Evolutionary conservation across 2,797 vertebrate genomes (phyloP).

Genomic region (Pangasius larnaudii): DNA sequence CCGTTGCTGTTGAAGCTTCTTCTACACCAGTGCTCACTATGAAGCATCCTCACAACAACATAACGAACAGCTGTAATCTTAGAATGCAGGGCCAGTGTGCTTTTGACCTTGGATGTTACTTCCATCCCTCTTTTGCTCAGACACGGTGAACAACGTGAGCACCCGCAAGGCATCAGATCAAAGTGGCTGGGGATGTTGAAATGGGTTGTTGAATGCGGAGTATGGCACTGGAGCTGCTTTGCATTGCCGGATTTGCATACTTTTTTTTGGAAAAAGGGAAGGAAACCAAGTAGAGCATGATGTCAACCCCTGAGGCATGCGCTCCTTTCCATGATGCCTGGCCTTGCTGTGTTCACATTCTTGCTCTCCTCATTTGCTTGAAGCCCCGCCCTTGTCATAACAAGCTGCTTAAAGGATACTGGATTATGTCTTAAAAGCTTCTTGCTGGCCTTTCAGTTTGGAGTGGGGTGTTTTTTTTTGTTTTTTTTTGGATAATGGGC

Average conservation of each 20-base stretch:
- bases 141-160: conserved; percentile 34
- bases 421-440: conserved; percentile 35
- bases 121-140: conserved; percentile 45
- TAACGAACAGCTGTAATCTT: neutral
- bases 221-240: conserved; percentile 34
- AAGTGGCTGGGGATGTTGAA: conserved; percentile 43
- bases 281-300: conserved; percentile 65
- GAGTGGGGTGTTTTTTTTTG: neutral
- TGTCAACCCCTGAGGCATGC: conserved; percentile 56
- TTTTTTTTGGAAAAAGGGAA: conserved; percentile 12
- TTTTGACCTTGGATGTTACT: conserved; percentile 44
- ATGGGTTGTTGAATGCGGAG: conserved; percentile 41
- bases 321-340: conserved; percentile 46
- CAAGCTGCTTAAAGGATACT: conserved; percentile 39
- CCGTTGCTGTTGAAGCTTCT: conserved; percentile 5
- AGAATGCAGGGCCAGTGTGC: neutral
- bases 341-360: conserved; percentile 43
- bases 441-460: neutral
- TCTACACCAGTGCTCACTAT: neutral
- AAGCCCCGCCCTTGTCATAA: conserved; percentile 51
- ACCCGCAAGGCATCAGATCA: conserved; percentile 32
- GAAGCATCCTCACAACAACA: conserved; percentile 2
- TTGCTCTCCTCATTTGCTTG: conserved; percentile 51
- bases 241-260: conserved; percentile 22
- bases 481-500: neutral